Conservation (phyloP, 2,113 vertebrate species). For the Limnothrissa miodon region DNA sequence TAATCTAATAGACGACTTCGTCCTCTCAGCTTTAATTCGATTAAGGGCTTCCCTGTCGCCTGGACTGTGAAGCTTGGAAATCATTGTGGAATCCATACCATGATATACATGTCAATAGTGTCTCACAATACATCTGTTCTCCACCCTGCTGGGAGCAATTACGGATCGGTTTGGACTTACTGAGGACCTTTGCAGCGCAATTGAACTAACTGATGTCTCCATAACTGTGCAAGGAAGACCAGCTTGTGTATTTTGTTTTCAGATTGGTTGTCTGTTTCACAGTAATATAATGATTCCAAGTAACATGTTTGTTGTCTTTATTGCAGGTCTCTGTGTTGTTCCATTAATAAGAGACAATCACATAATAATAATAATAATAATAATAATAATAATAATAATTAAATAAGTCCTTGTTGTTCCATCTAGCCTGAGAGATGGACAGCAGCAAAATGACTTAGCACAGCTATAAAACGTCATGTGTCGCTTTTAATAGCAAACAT, state of each 20-base stretch:
- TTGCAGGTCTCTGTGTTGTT: neutral
- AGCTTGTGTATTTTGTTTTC: neutral
- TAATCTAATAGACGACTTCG: constrained; percentile 22
- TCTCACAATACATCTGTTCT: neutral
- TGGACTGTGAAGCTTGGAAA: constrained; percentile 17
- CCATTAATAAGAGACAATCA: constrained; percentile 12
- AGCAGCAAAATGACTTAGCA: constrained; percentile 24
- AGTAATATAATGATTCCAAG: constrained; percentile 11
- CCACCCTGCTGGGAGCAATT: constrained; percentile 22
- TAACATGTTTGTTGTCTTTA: neutral
- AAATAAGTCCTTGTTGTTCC: constrained; percentile 12
- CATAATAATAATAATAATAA: neutral
- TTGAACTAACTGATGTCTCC: neutral
- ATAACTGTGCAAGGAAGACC: neutral
- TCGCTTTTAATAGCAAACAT: constrained; percentile 87
- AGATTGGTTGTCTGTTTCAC: neutral
- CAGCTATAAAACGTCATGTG: constrained; percentile 81
- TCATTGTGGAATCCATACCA: constrained; percentile 21
- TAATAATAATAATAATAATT: neutral
- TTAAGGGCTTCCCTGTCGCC: constrained; percentile 22
- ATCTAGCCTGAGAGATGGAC: neutral
- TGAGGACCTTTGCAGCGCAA: neutral
- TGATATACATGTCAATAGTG: constrained; percentile 21
- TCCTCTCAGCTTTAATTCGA: constrained; percentile 28
- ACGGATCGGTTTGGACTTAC: neutral